Evolutionary conservation across 2,113 vertebrate species (phyloP), one percentile per base, ranked within the genome.

Genomic region (Chaetops frenatus): DNA sequence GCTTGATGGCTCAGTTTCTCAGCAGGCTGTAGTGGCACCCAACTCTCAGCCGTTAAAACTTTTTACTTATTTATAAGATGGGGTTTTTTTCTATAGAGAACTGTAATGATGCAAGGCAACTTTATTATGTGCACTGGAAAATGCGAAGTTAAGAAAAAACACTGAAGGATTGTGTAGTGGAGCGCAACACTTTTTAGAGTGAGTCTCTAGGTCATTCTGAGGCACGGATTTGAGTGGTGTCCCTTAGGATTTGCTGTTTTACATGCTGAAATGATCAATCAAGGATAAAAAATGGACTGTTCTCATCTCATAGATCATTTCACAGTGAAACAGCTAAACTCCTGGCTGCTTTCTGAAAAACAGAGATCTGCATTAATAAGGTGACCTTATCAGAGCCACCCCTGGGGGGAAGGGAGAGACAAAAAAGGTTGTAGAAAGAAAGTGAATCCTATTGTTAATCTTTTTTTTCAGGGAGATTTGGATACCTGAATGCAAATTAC

Each of bases 291-390:
- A 97, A 94, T 96, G 93, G 85, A 96, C 92, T 90, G 86, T 88
- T 94, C 92, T 90, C 86, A 94, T 96, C 96, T 96, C 94, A 97
- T 96, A 97, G 94, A 96, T 95, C 93, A 96, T 97, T 96, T 97
- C 94, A 95, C 93, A 93, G 92, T 92, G 96, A 96, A 97, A 96
- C 92, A 96, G 95, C 96, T 97, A 97, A 97, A 97, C 90, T 97
- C 86, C 80, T 90, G 72, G 82, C 90, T 96, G 92, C 96, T 94
- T 96, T 96, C 94, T 95, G 94, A 95, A 97, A 95, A 97, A 96
- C 88, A 93, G 86, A 96, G 95, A 97, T 94, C 93, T 96, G 94
- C 93, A 95, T 97, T 97, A 95, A 96, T 97, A 95, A 96, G 94
- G 95, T 96, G 96, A 97, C 94, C 96, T 97, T 96, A 96, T 97